These are phyloP conservation scores for Andrena dorsata DNA, from an alignment of 2,888 invertebrate species.

Conservation along the genomic window DNA sequence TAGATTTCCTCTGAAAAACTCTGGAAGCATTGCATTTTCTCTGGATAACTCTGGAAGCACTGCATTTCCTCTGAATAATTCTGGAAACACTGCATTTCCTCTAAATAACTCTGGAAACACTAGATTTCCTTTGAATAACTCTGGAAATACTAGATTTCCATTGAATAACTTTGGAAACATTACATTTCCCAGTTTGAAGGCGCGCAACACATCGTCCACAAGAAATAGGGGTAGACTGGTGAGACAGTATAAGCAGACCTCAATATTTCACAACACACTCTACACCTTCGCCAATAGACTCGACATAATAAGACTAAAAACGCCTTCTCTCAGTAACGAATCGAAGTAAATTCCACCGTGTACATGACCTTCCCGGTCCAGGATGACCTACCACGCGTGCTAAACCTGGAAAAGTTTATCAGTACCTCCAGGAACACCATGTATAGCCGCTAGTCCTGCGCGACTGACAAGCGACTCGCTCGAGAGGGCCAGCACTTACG, in stretches of 20 bases:
- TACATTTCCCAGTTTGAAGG: too few relatives aligned
- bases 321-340: neutral
- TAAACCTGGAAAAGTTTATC: neutral
- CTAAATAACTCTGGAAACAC: too few relatives aligned
- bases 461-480: constrained; percentile 42
- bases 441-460: constrained; percentile 14
- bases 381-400: neutral
- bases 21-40: too few relatives aligned
- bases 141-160: too few relatives aligned
- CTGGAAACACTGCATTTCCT: too few relatives aligned
- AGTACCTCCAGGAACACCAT: neutral
- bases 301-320: neutral
- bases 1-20: too few relatives aligned
- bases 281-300: neutral
- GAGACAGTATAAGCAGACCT: neutral
- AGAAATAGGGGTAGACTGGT: too few relatives aligned
- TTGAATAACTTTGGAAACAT: too few relatives aligned
- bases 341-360: neutral
- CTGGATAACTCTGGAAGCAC: too few relatives aligned
- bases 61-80: too few relatives aligned
- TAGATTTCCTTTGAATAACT: too few relatives aligned
- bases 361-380: neutral
- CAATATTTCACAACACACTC: neutral
- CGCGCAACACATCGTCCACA: too few relatives aligned
- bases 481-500: constrained; percentile 34